Evolutionary conservation across 2,888 invertebrate genomes (phyloP), one percentile per base, ranked within the genome.

Genomic region (Zygothrica quintamaculata): DNA sequence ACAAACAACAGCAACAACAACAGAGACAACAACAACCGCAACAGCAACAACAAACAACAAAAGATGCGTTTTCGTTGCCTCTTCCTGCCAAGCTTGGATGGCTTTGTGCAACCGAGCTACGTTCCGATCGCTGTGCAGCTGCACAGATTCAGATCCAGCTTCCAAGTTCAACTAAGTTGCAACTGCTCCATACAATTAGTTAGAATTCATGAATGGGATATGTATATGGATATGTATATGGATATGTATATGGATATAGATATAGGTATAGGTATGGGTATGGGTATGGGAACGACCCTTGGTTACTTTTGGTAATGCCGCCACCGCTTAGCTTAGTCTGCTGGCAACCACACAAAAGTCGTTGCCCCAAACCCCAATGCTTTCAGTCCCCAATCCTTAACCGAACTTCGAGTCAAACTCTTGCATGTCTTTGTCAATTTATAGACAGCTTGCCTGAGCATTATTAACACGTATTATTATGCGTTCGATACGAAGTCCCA

Each of bases 351-450:
- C 18, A 22, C 34, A 50, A 42, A 25, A 53, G 65, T 56, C 57
- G 34, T 44, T 48, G 47, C 67, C 53, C 52, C 56, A 39, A 53
- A 33, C 40, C 25, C 46, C 37, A 37, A 33, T 26, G 7, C 9
- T n/a, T n/a, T 1, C 26, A 42, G 48, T 48, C 42, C 52, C 47
- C 56, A 37, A 53, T 37, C 42, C 18, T 43, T 34, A 39, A 31
- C 42, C 31, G 48, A 11, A 47, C 29, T 37, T 29, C 42, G 16
- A 51, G 58, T 51, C 68, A 64, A 50, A 52, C 42, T 70, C 78
- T 87, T 81, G 88, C 88, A 88, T 88, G 88, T 87, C 88, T 88
- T 88, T 88, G 88, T 88, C 88, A 88, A 88, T 88, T 88, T 88
- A 80, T 85, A 77, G 75, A 80, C 82, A 82, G 87, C 82, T 74